A percentile compares a stretch with the other conserved stretches of the same genome.
Conservation (phyloP, 92 coral and sea anemone genomes). For the Porites cylindrica region DNA sequence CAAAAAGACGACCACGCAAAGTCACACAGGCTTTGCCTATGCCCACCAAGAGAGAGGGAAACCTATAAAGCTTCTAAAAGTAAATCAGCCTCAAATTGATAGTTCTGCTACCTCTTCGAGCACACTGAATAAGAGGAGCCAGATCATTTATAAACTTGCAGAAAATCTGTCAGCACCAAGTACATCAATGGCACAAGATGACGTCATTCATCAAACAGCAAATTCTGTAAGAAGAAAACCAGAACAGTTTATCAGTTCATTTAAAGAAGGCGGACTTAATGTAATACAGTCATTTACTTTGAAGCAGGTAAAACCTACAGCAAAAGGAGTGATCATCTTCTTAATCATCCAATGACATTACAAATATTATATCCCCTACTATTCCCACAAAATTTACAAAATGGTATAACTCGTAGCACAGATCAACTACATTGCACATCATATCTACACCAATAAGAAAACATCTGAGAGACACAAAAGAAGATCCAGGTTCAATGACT, state of each 20-base stretch:
- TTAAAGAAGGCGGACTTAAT: slow-evolving; percentile 39
- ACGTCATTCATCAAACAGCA: not conserved
- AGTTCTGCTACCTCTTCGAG: slow-evolving; percentile 46
- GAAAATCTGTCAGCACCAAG: slow-evolving; percentile 1
- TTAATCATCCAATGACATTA: too few species aligned
- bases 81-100: slow-evolving; percentile 36
- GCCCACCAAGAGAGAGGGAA: slow-evolving; percentile 20
- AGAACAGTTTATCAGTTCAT: slow-evolving; percentile 38
- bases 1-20: too few species aligned
- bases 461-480: too few species aligned
- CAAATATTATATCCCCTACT: not conserved
- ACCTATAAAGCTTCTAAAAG: slow-evolving; percentile 47
- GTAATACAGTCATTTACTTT: not conserved
- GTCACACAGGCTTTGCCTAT: too few species aligned
- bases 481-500: too few species aligned
- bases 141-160: slow-evolving; percentile 46
- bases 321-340: too few species aligned
- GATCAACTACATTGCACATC: too few species aligned
- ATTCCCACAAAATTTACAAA: not conserved
- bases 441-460: too few species aligned
- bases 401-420: too few species aligned
- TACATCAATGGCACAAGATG: not conserved
- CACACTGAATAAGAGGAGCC: slow-evolving; percentile 38
- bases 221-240: too few species aligned
- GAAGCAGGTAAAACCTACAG: too few species aligned